phyloP scores from a whole-genome alignment of 2,797 vertebrate species.

The Gadopsis marmoratus region DNA sequence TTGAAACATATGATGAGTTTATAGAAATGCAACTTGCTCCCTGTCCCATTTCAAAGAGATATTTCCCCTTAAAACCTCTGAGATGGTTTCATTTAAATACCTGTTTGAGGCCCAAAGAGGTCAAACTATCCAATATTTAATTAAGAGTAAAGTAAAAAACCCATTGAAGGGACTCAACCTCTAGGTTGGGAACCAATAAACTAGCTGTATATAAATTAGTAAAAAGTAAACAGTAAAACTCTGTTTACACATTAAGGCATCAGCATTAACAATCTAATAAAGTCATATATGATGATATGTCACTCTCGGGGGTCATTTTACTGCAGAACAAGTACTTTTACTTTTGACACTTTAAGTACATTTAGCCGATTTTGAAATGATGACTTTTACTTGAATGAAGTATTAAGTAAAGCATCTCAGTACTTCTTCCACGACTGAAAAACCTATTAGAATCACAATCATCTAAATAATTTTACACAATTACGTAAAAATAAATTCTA shows the following conservation, averaged over 20 bases:
- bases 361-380: not conserved
- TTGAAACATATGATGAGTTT: too few species aligned
- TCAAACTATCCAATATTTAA: too few species aligned
- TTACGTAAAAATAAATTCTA: not conserved
- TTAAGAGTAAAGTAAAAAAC: too few species aligned
- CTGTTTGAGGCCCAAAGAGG: too few species aligned
- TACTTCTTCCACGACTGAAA: not conserved
- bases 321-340: not conserved
- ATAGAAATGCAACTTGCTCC: too few species aligned
- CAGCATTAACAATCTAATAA: not conserved
- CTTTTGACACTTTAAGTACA: not conserved
- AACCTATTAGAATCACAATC: not conserved
- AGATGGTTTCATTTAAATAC: too few species aligned
- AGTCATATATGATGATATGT: not conserved
- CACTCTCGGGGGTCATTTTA: not conserved
- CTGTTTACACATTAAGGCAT: not conserved
- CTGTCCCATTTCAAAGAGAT: too few species aligned
- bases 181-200: not conserved
- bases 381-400: not conserved
- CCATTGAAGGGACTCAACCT: too few species aligned
- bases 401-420: not conserved
- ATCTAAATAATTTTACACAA: not conserved
- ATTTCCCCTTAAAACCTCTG: too few species aligned
- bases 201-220: not conserved
- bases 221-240: not conserved